Evolutionary conservation across 2,113 vertebrate species (phyloP).

Genomic region (Colistium nudipinnis): DNA sequence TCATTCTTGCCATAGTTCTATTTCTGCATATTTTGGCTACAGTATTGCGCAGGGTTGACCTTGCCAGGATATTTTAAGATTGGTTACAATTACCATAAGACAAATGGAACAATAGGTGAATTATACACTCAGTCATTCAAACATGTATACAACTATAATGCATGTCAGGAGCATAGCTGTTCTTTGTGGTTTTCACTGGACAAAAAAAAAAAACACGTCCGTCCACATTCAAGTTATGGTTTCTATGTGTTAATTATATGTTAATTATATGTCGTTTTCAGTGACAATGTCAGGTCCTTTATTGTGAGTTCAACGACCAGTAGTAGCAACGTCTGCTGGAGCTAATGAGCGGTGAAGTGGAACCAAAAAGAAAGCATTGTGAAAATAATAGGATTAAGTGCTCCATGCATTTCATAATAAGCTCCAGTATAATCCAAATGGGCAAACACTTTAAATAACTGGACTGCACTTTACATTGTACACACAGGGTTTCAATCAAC

Average conservation of each 20-base stretch:
- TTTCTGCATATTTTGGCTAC: slow-evolving; percentile 55
- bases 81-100: slow-evolving; percentile 39
- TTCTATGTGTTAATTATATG: slow-evolving; percentile 48
- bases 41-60: slow-evolving; percentile 28
- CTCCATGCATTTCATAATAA: slow-evolving; percentile 40
- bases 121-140: slow-evolving; percentile 9
- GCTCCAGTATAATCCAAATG: not conserved
- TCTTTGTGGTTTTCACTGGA: slow-evolving; percentile 8
- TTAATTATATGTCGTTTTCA: too few relatives aligned
- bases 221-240: slow-evolving; percentile 40
- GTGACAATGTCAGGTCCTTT: not conserved
- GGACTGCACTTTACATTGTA: not conserved
- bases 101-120: slow-evolving; percentile 31
- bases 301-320: slow-evolving; percentile 14
- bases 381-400: slow-evolving; percentile 34
- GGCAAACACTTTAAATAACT: not conserved
- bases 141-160: slow-evolving; percentile 36
- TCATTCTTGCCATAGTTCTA: slow-evolving; percentile 18
- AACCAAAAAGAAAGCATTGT: not conserved
- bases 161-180: slow-evolving; percentile 23
- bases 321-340: not conserved
- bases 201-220: slow-evolving; percentile 1
- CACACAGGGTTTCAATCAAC: too few relatives aligned
- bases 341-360: not conserved
- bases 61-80: slow-evolving; percentile 26